These are phyloP conservation scores for Panurus biarmicus DNA, from an alignment of 2,113 vertebrate genomes.

Conservation along the genomic window DNA sequence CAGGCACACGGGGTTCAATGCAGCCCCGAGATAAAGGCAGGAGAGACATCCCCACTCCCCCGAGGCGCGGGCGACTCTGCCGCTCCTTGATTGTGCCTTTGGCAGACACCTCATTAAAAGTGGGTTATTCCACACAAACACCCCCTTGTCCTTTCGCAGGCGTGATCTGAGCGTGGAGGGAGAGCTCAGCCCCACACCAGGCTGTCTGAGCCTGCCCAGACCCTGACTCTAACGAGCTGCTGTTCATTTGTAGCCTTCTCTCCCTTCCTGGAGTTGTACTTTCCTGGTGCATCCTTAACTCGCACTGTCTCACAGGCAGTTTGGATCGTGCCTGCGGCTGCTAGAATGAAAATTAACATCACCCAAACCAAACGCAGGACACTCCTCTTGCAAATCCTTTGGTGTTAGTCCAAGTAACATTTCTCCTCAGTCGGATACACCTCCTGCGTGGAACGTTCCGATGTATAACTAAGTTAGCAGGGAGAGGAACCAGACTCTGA, in stretches of 20 bases:
- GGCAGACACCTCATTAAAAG: slow-evolving; percentile 33
- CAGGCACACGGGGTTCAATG: background rate
- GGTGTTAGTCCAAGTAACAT: background rate
- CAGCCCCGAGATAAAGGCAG: background rate
- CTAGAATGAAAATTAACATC: background rate
- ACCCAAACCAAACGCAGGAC: background rate
- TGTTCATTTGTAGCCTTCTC: background rate
- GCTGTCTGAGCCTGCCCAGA: background rate
- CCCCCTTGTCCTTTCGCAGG: background rate
- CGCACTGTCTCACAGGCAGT: background rate
- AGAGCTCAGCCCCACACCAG: background rate
- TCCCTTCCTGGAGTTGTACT: background rate
- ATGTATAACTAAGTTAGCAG: background rate
- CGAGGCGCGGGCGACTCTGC: too few relatives aligned
- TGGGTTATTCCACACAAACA: background rate
- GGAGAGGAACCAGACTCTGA: background rate
- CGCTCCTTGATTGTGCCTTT: background rate
- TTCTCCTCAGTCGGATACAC: background rate
- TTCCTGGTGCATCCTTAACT: background rate
- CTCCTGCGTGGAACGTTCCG: background rate
- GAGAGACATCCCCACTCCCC: background rate
- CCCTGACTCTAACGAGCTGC: background rate
- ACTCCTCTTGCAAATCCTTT: background rate
- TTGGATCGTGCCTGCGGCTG: background rate
- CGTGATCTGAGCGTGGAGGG: background rate